These are phyloP conservation scores for Sweltsa coloradensis DNA, from an alignment of 1,140 invertebrate genomes.

Conservation along the genomic window DNA sequence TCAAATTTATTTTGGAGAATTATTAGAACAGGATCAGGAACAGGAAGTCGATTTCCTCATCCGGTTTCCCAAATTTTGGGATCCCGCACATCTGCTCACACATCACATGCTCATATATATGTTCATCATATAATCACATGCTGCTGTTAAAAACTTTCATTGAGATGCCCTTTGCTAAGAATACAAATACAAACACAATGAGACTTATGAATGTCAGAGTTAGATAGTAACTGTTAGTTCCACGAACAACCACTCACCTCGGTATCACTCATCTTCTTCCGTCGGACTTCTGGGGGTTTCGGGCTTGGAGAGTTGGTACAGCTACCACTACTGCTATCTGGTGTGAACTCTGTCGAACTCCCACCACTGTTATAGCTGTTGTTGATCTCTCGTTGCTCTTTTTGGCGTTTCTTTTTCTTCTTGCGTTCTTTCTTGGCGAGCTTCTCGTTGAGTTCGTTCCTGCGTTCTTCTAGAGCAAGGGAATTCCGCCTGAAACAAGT, in stretches of 20 bases:
- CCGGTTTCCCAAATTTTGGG: too few relatives aligned
- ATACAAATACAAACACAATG: too few relatives aligned
- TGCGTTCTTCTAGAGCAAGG: conserved; percentile 49
- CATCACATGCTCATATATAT: too few relatives aligned
- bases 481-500: conserved; percentile 39
- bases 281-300: background rate
- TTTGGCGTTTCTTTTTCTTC: conserved; percentile 57
- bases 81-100: too few relatives aligned
- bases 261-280: conserved; percentile 15
- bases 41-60: too few relatives aligned
- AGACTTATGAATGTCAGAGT: too few relatives aligned
- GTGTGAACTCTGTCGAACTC: conserved; percentile 9
- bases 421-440: conserved; percentile 55
- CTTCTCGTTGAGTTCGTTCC: conserved; percentile 58
- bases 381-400: conserved; percentile 39
- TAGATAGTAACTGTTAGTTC: too few relatives aligned
- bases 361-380: conserved; percentile 17
- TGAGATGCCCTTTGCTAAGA: too few relatives aligned
- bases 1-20: too few relatives aligned
- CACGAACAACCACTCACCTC: conserved; percentile 1
- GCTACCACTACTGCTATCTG: conserved; percentile 9
- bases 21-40: too few relatives aligned
- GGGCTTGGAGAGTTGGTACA: background rate
- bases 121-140: too few relatives aligned
- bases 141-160: too few relatives aligned